Base-by-base conservation (phyloP, 2,888 invertebrate species). In the Amphipoea oculea region DNA sequence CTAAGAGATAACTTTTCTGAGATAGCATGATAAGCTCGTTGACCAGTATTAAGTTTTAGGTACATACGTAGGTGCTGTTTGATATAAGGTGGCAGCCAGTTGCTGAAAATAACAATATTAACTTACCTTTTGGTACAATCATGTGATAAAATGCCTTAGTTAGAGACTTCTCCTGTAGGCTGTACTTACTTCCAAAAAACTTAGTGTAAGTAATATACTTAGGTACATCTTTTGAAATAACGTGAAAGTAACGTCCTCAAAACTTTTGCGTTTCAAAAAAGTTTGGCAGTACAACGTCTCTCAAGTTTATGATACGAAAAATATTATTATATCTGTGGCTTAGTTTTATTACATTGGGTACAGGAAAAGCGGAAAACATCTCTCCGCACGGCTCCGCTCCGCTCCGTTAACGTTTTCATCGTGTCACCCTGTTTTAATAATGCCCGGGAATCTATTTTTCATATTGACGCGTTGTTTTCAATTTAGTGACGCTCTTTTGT, bases 401-500 rank as follows among this genome's bases (percentile, higher is more conserved):
- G 12, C 14, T 62, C 42, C 54, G 48, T 14, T 65, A 69, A 45
- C 23, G 57, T 72, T 78, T 74, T 74, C 73, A 62, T 60, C 63
- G 68, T 75, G 83, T 74, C 77, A 73, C 69, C 68, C 67, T 76
- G 40, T 75, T 83, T 75, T 81, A 81, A 73, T 77, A 81, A 76
- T 54, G 54, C n/a, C 54, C 36, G 73, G 48, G 40, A 57, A 70
- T 65, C 63, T 74, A 76, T 84, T 82, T 73, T 70, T 84, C 65
- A 82, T 73, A 81, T 73, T 67, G 81, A 78, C 84, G 66, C 65
- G 40, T 68, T 77, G 71, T 76, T 76, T 84, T 73, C 62, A 73
- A 72, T 75, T 81, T 66, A 75, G 60, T 54, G 65, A 12, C 51
- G 14, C 45, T 73, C 20, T 82, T 78, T 73, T 70, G 73, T 82